A percentile compares a stretch with the other conserved stretches of the same genome.
phyloP scores from a whole-genome alignment of 2,797 vertebrate species.

The Adelosebastes latens region DNA sequence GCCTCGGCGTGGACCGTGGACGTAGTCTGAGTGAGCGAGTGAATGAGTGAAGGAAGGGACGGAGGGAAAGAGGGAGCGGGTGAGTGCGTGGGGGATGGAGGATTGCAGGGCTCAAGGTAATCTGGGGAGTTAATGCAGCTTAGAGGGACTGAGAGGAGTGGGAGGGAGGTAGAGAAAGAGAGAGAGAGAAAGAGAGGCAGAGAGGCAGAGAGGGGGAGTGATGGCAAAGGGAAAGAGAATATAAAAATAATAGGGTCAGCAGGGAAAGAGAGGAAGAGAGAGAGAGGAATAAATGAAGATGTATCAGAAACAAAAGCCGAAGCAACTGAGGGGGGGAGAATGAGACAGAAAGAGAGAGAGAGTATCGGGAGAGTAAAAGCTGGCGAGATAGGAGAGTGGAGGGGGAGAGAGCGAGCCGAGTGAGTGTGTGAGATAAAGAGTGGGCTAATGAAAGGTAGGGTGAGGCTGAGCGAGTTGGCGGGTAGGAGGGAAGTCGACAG shows the following conservation, averaged over 20 bases:
- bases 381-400: constrained; percentile 63
- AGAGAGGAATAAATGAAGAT: constrained; percentile 76
- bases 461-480: constrained; percentile 74
- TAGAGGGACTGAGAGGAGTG: constrained; percentile 80
- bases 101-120: constrained; percentile 86
- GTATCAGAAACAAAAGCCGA: constrained; percentile 78
- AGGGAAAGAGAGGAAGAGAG: constrained; percentile 68
- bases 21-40: constrained; percentile 44
- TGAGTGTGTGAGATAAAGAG: constrained; percentile 78
- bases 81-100: constrained; percentile 76
- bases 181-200: constrained; percentile 19
- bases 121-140: constrained; percentile 87
- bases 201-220: constrained; percentile 51
- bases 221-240: constrained; percentile 67
- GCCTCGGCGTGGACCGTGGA: constrained; percentile 11
- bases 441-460: constrained; percentile 82
- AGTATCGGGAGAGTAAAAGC: constrained; percentile 57
- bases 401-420: constrained; percentile 61
- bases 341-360: constrained; percentile 13
- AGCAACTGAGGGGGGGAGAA: constrained; percentile 51
- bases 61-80: constrained; percentile 54
- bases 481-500: constrained; percentile 76
- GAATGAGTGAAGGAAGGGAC: constrained; percentile 62
- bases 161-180: constrained; percentile 72
- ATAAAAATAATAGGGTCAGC: constrained; percentile 81